phyloP scores from a whole-genome alignment of 1,140 invertebrate genomes.

The Tribolium madens region DNA sequence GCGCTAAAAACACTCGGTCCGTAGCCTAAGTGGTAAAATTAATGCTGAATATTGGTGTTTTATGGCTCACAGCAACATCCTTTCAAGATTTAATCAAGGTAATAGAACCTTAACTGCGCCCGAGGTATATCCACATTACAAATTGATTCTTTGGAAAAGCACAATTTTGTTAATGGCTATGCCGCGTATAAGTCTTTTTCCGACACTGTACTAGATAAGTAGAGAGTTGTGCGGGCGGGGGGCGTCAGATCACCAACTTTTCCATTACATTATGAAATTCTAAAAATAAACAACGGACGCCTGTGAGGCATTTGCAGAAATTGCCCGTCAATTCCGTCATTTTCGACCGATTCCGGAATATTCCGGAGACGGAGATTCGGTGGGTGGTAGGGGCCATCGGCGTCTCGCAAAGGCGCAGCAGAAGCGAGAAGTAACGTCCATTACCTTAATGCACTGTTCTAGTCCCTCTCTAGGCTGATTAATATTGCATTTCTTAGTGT shows the following conservation, averaged over 20 bases:
- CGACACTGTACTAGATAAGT: constrained; percentile 36
- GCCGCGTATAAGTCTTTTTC: constrained; percentile 50
- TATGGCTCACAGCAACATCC: constrained; percentile 33
- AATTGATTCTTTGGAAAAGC: constrained; percentile 57
- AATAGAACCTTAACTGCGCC: constrained; percentile 53
- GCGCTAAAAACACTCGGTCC: neutral
- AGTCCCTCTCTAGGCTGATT: constrained; percentile 61
- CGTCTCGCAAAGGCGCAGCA: constrained; percentile 43
- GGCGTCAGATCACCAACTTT: constrained; percentile 28
- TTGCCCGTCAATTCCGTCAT: neutral
- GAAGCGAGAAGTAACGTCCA: constrained; percentile 60
- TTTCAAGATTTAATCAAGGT: constrained; percentile 56
- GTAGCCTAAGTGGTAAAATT: constrained; percentile 6
- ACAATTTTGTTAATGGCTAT: constrained; percentile 56
- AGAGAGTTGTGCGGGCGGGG: neutral
- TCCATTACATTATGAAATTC: constrained; percentile 42
- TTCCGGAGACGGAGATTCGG: neutral
- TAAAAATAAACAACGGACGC: constrained; percentile 6
- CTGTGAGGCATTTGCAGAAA: neutral
- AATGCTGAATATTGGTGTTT: constrained; percentile 32
- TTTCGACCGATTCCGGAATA: constrained; percentile 9
- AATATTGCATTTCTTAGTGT: constrained; percentile 63
- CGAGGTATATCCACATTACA: constrained; percentile 53
- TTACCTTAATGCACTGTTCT: constrained; percentile 64
- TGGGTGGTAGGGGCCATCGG: neutral